Conservation (phyloP, 64 coral and sea anemone genomes). For the Acropora yongei region DNA sequence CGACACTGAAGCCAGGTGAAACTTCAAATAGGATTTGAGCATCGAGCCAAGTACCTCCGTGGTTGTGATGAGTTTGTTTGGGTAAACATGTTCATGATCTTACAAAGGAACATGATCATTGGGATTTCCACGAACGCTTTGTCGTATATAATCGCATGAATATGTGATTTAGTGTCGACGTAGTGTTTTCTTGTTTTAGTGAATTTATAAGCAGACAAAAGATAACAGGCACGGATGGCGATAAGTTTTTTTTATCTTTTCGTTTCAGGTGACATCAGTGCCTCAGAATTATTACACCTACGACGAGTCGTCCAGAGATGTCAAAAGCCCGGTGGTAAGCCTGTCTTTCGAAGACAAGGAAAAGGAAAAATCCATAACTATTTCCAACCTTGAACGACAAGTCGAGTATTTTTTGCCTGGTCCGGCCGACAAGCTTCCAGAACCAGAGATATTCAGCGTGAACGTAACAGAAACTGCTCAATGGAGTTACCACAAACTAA, state of each 20-base stretch:
- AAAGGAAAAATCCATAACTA: conserved; percentile 38
- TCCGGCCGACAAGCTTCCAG: conserved; percentile 23
- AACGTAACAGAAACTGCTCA: conserved; percentile 10
- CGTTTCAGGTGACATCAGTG: conserved; percentile 47
- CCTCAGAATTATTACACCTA: conserved; percentile 67
- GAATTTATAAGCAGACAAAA: too few relatives aligned
- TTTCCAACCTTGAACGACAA: conserved; percentile 51
- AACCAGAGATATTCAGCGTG: conserved; percentile 34
- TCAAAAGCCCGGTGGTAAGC: conserved; percentile 71
- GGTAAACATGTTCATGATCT: too few relatives aligned
- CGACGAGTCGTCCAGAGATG: conserved; percentile 38
- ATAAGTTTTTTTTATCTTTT: too few relatives aligned
- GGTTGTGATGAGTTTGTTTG: too few relatives aligned
- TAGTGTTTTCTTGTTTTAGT: too few relatives aligned
- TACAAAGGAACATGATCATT: too few relatives aligned
- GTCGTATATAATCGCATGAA: too few relatives aligned
- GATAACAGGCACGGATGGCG: background rate
- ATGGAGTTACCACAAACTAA: conserved; percentile 62
- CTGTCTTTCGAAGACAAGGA: conserved; percentile 56
- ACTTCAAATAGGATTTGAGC: too few relatives aligned
- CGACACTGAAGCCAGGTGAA: too few relatives aligned
- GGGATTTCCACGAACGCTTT: too few relatives aligned
- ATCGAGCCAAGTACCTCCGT: too few relatives aligned
- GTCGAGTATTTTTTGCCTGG: conserved; percentile 62
- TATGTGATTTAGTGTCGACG: too few relatives aligned